phyloP scores from a whole-genome alignment of 2,888 invertebrate genomes.

The Eupithecia subfuscata region DNA sequence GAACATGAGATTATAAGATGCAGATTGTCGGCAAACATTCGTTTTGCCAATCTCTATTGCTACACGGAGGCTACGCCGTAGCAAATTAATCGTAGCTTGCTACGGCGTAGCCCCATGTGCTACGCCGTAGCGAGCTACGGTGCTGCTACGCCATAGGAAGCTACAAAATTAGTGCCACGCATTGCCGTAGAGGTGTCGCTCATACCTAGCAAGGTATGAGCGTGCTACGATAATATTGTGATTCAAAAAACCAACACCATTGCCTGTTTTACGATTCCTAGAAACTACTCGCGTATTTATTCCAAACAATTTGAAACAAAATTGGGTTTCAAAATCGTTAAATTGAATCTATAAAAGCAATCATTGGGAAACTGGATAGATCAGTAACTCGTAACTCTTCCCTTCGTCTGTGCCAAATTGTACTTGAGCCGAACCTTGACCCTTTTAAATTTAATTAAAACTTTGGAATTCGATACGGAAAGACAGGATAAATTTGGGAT shows the following conservation, averaged over 20 bases:
- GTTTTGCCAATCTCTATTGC: background rate
- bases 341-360: conserved; percentile 26
- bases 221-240: background rate
- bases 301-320: conserved; percentile 3
- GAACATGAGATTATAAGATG: background rate
- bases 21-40: background rate
- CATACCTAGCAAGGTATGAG: no score
- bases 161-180: background rate
- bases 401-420: conserved; percentile 16
- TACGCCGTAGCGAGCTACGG: background rate
- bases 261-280: background rate
- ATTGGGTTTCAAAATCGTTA: conserved; percentile 13
- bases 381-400: conserved; percentile 19
- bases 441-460: conserved; percentile 35
- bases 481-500: conserved; percentile 18
- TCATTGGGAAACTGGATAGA: conserved; percentile 20
- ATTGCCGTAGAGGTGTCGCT: background rate
- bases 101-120: background rate
- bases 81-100: background rate
- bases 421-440: conserved; percentile 27
- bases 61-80: background rate
- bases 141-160: background rate
- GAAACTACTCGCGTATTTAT: background rate
- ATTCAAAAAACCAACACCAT: background rate
- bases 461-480: conserved; percentile 28